phyloP scores from a whole-genome alignment of 2,888 invertebrate species.

The Drosophila gaucha region DNA sequence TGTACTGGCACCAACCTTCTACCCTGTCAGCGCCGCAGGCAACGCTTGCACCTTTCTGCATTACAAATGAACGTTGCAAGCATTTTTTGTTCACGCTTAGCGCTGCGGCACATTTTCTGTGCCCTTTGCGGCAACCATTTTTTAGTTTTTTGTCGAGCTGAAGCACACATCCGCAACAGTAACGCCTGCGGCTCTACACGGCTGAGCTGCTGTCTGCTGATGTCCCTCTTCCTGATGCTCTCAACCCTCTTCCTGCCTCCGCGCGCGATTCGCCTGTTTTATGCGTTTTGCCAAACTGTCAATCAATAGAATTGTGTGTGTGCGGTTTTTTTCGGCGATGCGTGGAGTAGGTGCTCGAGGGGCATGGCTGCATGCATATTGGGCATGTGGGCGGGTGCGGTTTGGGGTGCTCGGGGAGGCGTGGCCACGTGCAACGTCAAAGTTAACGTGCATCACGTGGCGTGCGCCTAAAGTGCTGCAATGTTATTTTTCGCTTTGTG shows the following conservation, averaged over 20 bases:
- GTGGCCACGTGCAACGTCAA: conserved; percentile 39
- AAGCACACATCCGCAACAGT: conserved; percentile 72
- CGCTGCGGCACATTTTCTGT: conserved; percentile 42
- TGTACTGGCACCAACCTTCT: conserved; percentile 9
- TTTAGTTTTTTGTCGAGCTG: conserved; percentile 37
- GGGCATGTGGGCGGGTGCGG: conserved; percentile 9
- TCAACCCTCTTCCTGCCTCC: not conserved
- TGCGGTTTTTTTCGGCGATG: conserved; percentile 2
- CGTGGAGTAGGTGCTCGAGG: not conserved
- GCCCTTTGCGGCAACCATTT: conserved; percentile 26
- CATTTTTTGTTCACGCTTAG: conserved; percentile 51
- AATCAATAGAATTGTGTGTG: conserved; percentile 72
- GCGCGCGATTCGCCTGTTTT: conserved; percentile 45
- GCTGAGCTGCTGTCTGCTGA: conserved; percentile 56
- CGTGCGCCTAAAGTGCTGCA: conserved; percentile 59
- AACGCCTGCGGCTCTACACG: conserved; percentile 75
- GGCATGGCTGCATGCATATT: not conserved
- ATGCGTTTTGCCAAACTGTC: conserved; percentile 78
- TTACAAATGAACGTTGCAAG: conserved; percentile 68
- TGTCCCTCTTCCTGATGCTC: conserved; percentile 42
- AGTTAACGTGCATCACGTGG: conserved; percentile 61
- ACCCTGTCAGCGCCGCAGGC: conserved; percentile 52
- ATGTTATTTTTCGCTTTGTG: conserved; percentile 75
- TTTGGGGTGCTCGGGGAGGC: conserved; percentile 28
- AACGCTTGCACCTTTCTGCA: conserved; percentile 73